phyloP scores from a whole-genome alignment of 1,140 invertebrate species.

The Musca vetustissima region DNA sequence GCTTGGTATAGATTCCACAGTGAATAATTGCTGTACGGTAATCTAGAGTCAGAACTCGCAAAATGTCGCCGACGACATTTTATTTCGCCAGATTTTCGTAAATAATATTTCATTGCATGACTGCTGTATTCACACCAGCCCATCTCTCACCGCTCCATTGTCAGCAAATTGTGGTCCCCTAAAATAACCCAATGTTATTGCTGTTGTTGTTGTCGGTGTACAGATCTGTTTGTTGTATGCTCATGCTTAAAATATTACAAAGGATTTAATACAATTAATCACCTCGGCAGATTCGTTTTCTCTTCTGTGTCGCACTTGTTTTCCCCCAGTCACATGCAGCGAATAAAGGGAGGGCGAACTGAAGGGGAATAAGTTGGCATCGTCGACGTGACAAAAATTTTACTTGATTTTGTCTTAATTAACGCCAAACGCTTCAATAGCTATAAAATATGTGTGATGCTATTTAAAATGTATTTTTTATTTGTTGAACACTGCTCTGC shows the following conservation, averaged over 20 bases:
- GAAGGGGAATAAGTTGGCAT: conserved; percentile 7
- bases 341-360: neutral
- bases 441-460: conserved; percentile 52
- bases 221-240: conserved; percentile 3
- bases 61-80: conserved; percentile 56
- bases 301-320: neutral
- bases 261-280: conserved; percentile 25
- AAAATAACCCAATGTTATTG: neutral
- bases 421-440: conserved; percentile 56
- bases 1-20: no score
- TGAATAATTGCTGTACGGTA: no score
- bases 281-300: conserved; percentile 7
- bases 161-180: neutral
- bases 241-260: conserved; percentile 18
- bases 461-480: neutral
- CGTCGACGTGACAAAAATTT: conserved; percentile 53
- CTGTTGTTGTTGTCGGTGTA: neutral
- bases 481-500: conserved; percentile 10
- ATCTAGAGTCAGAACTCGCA: conserved; percentile 4
- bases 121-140: neutral
- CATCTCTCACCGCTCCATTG: neutral
- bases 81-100: conserved; percentile 55
- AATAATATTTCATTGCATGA: conserved; percentile 48
- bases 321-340: neutral
- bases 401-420: conserved; percentile 56